Base-by-base conservation (phyloP, 1,140 invertebrate species). In the Cyclina sinensis region DNA sequence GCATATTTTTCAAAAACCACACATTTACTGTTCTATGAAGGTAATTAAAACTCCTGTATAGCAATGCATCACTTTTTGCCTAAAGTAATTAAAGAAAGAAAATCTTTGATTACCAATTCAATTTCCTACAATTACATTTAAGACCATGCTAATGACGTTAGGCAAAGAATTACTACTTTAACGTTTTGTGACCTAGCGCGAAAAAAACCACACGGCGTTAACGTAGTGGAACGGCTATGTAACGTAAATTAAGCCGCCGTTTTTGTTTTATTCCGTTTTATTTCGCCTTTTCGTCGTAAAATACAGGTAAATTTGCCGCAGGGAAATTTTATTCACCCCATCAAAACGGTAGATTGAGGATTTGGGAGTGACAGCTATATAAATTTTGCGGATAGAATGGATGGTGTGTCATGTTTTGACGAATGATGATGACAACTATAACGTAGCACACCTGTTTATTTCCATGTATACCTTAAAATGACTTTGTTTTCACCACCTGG, bases 311-410 rank as follows among this genome's bases (percentile, higher is more conserved):
- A 62, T 68, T 83, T 39, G 85, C 85, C 85, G 5, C 3, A 48
- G 85, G 85, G 85, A 54, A 37, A 87, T 87, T 87, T 87, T 87
- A 79, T 87, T 70, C 76, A 62, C 54, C 74, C 62, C 85, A 87
- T 87, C 76, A 80, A 87, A 80, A 79, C 57, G 16, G n/a, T 59
- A 87, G 73, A 79, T 65, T 87, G 85, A 87, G 85, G 85, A 87
- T 79, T 80, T 80, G 59, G 70, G 85, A 87, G 85, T 87, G 85
- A 87, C 85, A 87, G 85, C 74, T 87, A 87, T 87, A 87, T 87
- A 87, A 79, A 87, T 87, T 87, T 87, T 87, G 85, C 51, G 85
- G 74, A 62, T 43, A 70, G 80, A 87, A 87, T 87, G 76, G 73
- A 79, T 68, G 54, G 46, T 79, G 65, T 78, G 85, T 87, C 85